Evolutionary conservation across 2,797 vertebrate species (phyloP).

Genomic region (Oreortyx pictus): DNA sequence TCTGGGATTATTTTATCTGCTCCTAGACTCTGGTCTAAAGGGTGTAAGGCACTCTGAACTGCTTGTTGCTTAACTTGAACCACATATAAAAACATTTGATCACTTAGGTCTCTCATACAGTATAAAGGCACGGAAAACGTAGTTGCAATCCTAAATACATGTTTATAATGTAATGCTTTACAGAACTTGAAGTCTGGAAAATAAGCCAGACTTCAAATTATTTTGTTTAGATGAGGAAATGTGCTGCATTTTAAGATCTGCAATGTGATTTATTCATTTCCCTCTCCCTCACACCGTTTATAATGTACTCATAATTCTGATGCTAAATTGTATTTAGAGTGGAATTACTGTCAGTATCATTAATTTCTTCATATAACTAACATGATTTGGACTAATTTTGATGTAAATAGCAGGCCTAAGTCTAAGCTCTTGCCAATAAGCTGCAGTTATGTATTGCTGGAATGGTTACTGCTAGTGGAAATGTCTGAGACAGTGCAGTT

Average conservation of each 20-base stretch:
- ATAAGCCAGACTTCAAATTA: fast-evolving
- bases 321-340: not conserved
- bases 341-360: not conserved
- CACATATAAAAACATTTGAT: not conserved
- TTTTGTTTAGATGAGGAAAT: not conserved
- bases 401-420: not conserved
- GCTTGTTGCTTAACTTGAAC: fast-evolving
- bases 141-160: not conserved
- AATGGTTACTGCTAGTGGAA: not conserved
- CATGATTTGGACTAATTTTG: not conserved
- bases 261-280: not conserved
- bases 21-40: not conserved
- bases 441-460: not conserved
- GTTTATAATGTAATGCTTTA: not conserved
- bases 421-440: constrained; percentile 1
- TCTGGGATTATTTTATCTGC: not conserved
- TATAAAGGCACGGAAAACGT: not conserved
- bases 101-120: fast-evolving
- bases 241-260: not conserved
- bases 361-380: not conserved
- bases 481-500: not conserved
- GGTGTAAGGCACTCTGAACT: not conserved
- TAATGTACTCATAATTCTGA: not conserved
- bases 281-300: not conserved
- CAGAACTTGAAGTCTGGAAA: not conserved